Evolutionary conservation across 2,113 vertebrate genomes (phyloP).

Genomic region (Prunella fulvescens): DNA sequence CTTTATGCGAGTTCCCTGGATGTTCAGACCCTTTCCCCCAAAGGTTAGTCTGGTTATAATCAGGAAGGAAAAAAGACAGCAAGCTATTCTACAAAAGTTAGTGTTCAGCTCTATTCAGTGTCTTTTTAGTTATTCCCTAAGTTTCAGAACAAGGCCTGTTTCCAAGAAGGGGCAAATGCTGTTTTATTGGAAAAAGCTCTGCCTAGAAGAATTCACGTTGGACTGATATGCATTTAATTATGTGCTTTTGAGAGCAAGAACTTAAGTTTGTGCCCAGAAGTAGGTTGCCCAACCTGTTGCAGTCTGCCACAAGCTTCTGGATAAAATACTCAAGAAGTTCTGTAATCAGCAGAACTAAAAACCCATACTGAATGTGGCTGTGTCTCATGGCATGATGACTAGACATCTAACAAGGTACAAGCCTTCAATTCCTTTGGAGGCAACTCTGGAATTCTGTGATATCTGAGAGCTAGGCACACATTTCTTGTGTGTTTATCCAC

Average conservation of each 20-base stretch:
- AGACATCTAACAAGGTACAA: neutral
- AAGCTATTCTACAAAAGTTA: neutral
- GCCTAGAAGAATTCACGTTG: neutral
- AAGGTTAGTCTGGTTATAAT: slow-evolving; percentile 44
- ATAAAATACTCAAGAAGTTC: neutral
- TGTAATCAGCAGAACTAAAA: neutral
- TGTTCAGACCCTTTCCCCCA: slow-evolving; percentile 25
- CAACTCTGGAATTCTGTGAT: neutral
- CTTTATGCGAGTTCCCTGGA: neutral
- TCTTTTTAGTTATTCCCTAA: neutral
- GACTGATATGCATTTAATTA: neutral
- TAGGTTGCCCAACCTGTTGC: no score
- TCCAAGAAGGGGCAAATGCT: neutral
- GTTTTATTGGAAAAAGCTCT: neutral
- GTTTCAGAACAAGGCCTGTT: neutral
- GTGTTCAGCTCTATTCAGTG: neutral
- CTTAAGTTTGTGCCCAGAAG: no score
- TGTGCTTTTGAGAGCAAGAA: neutral
- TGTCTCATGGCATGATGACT: neutral
- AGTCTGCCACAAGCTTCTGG: neutral
- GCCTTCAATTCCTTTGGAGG: neutral
- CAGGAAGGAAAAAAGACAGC: neutral
- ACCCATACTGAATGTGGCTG: rapidly evolving
- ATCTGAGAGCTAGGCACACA: neutral
- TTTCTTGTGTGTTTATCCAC: neutral